A percentile compares a stretch with the other conserved stretches of the same genome.
Conservation (phyloP, 2,113 vertebrate species). For the Fulmarus glacialis region DNA sequence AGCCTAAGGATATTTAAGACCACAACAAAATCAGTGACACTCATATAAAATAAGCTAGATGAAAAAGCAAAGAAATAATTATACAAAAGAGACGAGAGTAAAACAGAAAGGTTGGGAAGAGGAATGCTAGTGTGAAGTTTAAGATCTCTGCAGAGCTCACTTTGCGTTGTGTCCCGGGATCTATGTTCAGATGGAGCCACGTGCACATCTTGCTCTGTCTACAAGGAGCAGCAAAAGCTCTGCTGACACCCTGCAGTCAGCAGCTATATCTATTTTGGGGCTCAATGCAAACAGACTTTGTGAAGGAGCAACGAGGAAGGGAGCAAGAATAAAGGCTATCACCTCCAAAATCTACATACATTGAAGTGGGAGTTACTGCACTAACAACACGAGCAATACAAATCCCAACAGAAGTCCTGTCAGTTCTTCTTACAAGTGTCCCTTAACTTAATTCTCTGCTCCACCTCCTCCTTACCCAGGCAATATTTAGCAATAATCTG, state of each 20-base stretch:
- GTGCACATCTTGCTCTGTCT: neutral
- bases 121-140: neutral
- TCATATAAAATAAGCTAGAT: neutral
- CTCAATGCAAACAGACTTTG: slow-evolving; percentile 22
- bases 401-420: neutral
- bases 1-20: neutral
- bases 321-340: slow-evolving; percentile 60
- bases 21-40: neutral
- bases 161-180: neutral
- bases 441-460: neutral
- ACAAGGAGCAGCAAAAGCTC: neutral
- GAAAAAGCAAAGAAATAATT: neutral
- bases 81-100: neutral
- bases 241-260: neutral
- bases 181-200: neutral
- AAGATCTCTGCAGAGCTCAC: neutral
- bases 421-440: neutral
- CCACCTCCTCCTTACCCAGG: neutral
- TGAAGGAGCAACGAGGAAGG: slow-evolving; percentile 29
- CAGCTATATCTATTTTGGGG: neutral
- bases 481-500: neutral
- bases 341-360: slow-evolving; percentile 3
- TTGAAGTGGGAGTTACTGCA: neutral
- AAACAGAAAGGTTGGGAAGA: neutral
- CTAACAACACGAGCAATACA: neutral